phyloP scores from a whole-genome alignment of 2,888 invertebrate species.

The Dascillus cervinus region DNA sequence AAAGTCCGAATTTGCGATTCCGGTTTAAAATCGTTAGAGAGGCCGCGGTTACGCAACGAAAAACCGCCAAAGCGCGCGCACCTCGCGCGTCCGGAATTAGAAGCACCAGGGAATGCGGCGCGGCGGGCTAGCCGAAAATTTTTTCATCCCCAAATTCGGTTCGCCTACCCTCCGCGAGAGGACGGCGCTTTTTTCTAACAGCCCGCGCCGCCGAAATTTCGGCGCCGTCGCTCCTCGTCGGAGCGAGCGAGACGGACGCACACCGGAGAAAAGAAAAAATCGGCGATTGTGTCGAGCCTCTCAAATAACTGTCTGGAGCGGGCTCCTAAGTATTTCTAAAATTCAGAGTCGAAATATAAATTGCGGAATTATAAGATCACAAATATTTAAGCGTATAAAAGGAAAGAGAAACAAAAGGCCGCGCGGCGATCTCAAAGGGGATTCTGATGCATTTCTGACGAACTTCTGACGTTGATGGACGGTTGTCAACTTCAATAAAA shows the following conservation, averaged over 20 bases:
- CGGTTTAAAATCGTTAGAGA: no score
- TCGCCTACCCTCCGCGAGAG: slow-evolving; percentile 29
- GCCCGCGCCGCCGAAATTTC: no score
- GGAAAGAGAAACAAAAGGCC: slow-evolving; percentile 14
- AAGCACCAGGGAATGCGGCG: no score
- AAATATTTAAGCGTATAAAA: slow-evolving; percentile 18
- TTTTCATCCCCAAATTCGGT: slow-evolving; percentile 30
- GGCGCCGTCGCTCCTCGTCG: no score
- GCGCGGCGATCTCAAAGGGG: slow-evolving; percentile 16
- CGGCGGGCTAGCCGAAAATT: no score
- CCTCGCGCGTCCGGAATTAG: no score
- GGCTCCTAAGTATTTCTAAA: slow-evolving; percentile 22
- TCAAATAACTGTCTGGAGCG: slow-evolving; percentile 13
- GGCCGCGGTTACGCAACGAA: no score
- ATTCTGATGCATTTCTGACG: slow-evolving; percentile 19
- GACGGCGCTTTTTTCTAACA: slow-evolving; percentile 13
- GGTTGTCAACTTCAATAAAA: slow-evolving; percentile 19
- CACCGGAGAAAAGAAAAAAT: background rate
- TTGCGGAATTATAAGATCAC: slow-evolving; percentile 24
- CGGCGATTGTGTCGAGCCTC: slow-evolving; percentile 1
- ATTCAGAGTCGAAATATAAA: slow-evolving; percentile 23
- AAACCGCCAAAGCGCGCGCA: no score
- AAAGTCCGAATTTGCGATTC: no score
- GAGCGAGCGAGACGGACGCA: background rate
- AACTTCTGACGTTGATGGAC: slow-evolving; percentile 21